Evolutionary conservation across 1,140 invertebrate genomes (phyloP), one percentile per base, ranked within the genome.

Genomic region (Tribolium castaneum): DNA sequence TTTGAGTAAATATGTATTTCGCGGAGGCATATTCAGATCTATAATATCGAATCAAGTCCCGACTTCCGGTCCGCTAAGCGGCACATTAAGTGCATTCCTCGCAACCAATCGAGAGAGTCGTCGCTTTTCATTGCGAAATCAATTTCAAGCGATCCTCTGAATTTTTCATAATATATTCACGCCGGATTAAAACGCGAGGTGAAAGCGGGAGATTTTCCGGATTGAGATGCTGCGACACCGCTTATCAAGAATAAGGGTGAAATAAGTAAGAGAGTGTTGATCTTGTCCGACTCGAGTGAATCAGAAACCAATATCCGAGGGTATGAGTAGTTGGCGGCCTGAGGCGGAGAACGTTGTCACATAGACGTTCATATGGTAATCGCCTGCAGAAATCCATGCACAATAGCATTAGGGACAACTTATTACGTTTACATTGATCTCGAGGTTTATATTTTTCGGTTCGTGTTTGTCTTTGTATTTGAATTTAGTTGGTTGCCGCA

Each of bases 351-450:
- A 79, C 75, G 71, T 75, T 35, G 25, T 39, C 52, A 51, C 56
- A 70, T 62, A 82, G 78, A 82, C 79, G 80, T 81, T 86, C 84
- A 83, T 85, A 85, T 86, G 84, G 84, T 85, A 85, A 85, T 85
- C 84, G 85, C 84, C 84, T 84, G 82, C 83, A 85, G 85, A 83
- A 85, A 86, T 84, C 84, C 84, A 80, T 82, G 82, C 84, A 85
- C 85, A 86, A 86, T 85, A 82, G 84, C 82, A 84, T 86, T 86
- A 86, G 80, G 82, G 80, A 82, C 84, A 83, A 86, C 84, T 86
- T 86, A 86, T 86, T 86, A 85, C 85, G 85, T 86, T 86, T 86
- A 86, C 85, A 86, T 85, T 86, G 85, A 86, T 86, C 85, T 85
- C 85, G 85, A 86, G 82, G 82, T 84, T 84, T 81, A 84, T 83